These are phyloP conservation scores for Tetragnatha versicolor DNA, from an alignment of 1,140 invertebrate genomes.

Conservation along the genomic window DNA sequence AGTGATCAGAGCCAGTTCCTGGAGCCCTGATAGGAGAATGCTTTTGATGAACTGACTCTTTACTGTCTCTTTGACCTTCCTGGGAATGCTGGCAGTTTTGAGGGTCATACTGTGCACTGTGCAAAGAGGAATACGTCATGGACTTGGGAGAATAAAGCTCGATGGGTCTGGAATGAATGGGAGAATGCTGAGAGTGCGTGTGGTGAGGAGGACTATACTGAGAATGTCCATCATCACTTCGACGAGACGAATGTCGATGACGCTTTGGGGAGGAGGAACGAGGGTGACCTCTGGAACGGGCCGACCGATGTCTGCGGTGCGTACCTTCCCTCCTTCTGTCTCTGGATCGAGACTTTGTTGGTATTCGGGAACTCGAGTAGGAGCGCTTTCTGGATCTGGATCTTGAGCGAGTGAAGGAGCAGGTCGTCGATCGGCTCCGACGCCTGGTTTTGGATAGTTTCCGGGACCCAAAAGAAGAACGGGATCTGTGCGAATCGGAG, in stretches of 20 bases:
- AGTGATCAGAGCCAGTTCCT: background rate
- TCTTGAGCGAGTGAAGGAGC: conserved; percentile 58
- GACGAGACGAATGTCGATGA: conserved; percentile 1
- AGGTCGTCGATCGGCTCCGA: conserved; percentile 40
- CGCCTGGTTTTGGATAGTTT: conserved; percentile 59
- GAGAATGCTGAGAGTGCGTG: conserved; percentile 18
- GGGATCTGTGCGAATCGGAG: conserved; percentile 24
- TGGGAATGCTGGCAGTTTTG: background rate
- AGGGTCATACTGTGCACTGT: conserved; percentile 24
- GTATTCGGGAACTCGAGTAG: conserved; percentile 58
- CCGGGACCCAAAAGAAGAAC: conserved; percentile 49
- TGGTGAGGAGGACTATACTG: conserved; percentile 17
- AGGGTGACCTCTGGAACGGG: background rate
- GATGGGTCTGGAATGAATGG: conserved; percentile 14
- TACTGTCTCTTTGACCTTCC: background rate
- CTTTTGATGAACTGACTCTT: background rate
- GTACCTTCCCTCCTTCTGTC: conserved; percentile 26
- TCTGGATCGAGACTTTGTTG: conserved; percentile 55
- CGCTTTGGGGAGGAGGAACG: conserved; percentile 39
- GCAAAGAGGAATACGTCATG: conserved; percentile 7
- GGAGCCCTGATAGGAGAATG: conserved; percentile 40
- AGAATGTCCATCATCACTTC: conserved; percentile 5
- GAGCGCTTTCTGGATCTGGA: conserved; percentile 59
- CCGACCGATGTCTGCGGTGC: conserved; percentile 7
- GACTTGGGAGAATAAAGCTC: conserved; percentile 14